A percentile compares a stretch with the other conserved stretches of the same genome.
Conservation (phyloP, 1,140 invertebrate species). For the Bombus balteatus region DNA sequence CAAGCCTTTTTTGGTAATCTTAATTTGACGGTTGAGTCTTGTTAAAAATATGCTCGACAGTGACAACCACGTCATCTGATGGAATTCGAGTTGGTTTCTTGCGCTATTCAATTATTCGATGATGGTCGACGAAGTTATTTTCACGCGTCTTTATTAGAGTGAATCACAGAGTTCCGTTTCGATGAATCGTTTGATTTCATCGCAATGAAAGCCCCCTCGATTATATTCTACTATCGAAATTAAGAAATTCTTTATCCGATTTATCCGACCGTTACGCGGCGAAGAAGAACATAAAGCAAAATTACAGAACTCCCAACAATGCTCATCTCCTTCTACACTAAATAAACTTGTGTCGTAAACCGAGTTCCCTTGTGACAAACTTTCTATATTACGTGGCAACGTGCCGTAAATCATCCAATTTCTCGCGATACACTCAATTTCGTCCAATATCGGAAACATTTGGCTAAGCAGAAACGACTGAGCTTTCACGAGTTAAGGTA, state of each 20-base stretch:
- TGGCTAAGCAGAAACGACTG: too few species aligned
- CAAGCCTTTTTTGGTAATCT: background rate
- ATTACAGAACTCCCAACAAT: background rate
- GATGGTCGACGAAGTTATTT: too few species aligned
- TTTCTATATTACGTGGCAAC: background rate
- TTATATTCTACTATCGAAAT: too few species aligned
- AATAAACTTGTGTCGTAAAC: background rate
- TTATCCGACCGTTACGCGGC: too few species aligned
- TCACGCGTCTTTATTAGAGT: too few species aligned
- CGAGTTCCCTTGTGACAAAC: background rate
- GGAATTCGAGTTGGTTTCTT: too few species aligned
- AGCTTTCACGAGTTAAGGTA: background rate
- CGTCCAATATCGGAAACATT: background rate
- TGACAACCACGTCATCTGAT: too few species aligned
- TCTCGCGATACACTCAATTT: background rate
- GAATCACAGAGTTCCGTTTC: too few species aligned
- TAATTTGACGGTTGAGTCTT: background rate
- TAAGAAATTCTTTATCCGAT: too few species aligned
- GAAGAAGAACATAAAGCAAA: background rate
- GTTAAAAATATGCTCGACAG: background rate
- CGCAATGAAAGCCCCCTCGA: too few species aligned
- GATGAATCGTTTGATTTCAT: too few species aligned
- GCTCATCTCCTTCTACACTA: background rate
- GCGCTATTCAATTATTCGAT: too few species aligned
- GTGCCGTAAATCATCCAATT: background rate